A percentile compares a stretch with the other conserved stretches of the same genome.
Conservation (phyloP, 2,888 invertebrate species). For the Calephelis perditalis region DNA sequence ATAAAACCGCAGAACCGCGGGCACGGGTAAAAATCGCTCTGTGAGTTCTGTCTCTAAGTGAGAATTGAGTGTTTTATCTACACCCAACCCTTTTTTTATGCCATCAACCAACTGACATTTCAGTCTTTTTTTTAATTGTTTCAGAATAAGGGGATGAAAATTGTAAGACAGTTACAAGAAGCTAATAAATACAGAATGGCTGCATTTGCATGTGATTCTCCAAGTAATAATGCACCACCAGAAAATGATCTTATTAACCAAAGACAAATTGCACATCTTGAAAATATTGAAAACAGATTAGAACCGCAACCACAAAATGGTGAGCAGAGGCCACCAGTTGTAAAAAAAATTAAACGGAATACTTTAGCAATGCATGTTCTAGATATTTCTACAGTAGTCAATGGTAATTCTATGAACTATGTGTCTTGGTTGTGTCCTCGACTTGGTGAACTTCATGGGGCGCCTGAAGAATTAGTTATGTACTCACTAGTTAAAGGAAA, state of each 20-base stretch:
- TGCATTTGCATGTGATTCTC: conserved; percentile 69
- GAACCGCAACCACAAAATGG: conserved; percentile 53
- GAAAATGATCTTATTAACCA: conserved; percentile 72
- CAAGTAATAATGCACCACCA: conserved; percentile 46
- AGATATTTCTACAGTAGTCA: conserved; percentile 86
- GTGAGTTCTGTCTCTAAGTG: too few species aligned
- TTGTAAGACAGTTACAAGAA: conserved; percentile 69
- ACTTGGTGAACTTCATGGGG: conserved; percentile 80
- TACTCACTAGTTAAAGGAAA: conserved; percentile 93
- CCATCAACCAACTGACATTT: not conserved
- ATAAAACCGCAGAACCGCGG: too few species aligned
- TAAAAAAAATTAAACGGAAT: conserved; percentile 80
- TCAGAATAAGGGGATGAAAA: conserved; percentile 70
- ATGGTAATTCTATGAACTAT: conserved; percentile 80
- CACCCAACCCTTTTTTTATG: too few species aligned
- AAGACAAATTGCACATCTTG: conserved; percentile 65
- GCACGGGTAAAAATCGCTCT: too few species aligned
- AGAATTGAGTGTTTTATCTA: too few species aligned
- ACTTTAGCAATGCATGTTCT: conserved; percentile 90
- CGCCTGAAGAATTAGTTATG: conserved; percentile 93
- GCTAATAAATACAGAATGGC: conserved; percentile 74
- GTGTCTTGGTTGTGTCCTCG: conserved; percentile 84
- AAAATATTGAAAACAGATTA: conserved; percentile 61
- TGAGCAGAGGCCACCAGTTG: conserved; percentile 58
- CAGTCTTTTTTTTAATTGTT: conserved; percentile 32